phyloP scores from a whole-genome alignment of 2,888 invertebrate species.

The Chalcosyrphus nemorum region DNA sequence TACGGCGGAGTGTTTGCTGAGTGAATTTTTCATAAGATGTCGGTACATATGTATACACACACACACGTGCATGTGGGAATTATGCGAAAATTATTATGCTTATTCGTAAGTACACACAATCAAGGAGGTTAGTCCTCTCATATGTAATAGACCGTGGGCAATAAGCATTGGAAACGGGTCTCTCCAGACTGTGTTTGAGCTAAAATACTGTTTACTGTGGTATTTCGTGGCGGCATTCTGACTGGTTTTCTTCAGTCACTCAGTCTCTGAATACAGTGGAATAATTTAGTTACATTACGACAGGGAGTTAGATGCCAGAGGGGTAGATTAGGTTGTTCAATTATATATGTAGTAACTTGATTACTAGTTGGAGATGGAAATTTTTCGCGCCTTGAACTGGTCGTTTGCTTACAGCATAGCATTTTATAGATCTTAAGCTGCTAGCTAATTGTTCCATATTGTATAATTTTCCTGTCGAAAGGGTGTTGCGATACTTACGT shows the following conservation, averaged over 20 bases:
- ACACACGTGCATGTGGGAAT: conserved; percentile 12
- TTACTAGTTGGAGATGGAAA: conserved; percentile 17
- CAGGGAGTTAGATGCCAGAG: not conserved
- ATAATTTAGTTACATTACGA: conserved; percentile 20
- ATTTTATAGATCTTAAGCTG: not conserved
- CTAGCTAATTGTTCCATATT: conserved; percentile 6
- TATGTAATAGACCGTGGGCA: conserved; percentile 11
- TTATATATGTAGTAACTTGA: conserved; percentile 59
- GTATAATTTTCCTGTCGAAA: not conserved
- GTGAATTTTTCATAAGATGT: conserved; percentile 4
- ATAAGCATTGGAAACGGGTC: not conserved
- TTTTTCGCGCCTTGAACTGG: conserved; percentile 9
- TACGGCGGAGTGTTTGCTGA: conserved; percentile 7
- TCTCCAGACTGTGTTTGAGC: not conserved
- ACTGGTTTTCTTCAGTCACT: conserved; percentile 35
- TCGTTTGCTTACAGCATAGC: not conserved
- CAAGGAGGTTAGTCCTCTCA: not conserved
- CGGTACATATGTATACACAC: not conserved
- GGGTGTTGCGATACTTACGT: not conserved
- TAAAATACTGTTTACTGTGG: not conserved
- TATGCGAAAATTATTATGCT: conserved; percentile 30
- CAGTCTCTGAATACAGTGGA: conserved; percentile 18
- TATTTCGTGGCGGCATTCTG: conserved; percentile 39
- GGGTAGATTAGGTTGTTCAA: conserved; percentile 12
- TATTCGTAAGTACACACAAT: conserved; percentile 7